A percentile compares a stretch with the other conserved stretches of the same genome.
These are phyloP conservation scores for Onthophagus sagittarius DNA, from an alignment of 2,888 invertebrate species.

Conservation along the genomic window DNA sequence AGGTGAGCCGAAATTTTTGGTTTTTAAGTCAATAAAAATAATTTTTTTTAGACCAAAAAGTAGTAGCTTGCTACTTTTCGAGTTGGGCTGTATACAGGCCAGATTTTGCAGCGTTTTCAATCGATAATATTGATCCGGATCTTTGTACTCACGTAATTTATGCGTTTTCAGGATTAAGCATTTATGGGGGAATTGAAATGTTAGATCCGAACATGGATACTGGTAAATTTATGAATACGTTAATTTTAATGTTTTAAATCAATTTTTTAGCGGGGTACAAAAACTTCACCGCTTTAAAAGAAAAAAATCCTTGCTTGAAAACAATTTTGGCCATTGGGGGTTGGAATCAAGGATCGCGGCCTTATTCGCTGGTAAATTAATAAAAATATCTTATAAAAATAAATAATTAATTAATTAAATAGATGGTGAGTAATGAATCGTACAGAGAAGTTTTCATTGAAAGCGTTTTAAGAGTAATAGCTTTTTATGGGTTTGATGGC, in stretches of 20 bases:
- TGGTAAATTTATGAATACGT: background rate
- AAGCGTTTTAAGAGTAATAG: conserved; percentile 46
- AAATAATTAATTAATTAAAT: background rate
- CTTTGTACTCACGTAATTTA: conserved; percentile 55
- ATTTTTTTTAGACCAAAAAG: conserved; percentile 29
- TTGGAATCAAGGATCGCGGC: conserved; percentile 51
- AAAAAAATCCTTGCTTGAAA: conserved; percentile 46
- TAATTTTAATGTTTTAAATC: background rate
- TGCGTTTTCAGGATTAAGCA: conserved; percentile 52
- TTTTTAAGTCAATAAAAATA: too few species aligned
- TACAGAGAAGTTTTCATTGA: conserved; percentile 47
- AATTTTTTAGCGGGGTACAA: conserved; percentile 35
- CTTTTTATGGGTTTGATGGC: conserved; percentile 50
- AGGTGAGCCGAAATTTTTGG: too few species aligned
- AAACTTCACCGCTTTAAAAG: conserved; percentile 46
- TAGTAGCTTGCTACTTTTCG: conserved; percentile 52
- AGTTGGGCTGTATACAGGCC: conserved; percentile 51
- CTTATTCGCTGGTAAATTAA: conserved; percentile 45
- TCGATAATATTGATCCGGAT: conserved; percentile 48
- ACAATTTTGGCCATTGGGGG: conserved; percentile 51
- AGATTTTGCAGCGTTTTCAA: conserved; percentile 44
- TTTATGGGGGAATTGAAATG: conserved; percentile 46
- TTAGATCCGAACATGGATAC: conserved; percentile 45
- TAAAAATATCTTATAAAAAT: too few species aligned
- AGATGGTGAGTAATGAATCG: conserved; percentile 46